Evolutionary conservation across 1,140 invertebrate genomes (phyloP).

Genomic region (Drosophila mayri): DNA sequence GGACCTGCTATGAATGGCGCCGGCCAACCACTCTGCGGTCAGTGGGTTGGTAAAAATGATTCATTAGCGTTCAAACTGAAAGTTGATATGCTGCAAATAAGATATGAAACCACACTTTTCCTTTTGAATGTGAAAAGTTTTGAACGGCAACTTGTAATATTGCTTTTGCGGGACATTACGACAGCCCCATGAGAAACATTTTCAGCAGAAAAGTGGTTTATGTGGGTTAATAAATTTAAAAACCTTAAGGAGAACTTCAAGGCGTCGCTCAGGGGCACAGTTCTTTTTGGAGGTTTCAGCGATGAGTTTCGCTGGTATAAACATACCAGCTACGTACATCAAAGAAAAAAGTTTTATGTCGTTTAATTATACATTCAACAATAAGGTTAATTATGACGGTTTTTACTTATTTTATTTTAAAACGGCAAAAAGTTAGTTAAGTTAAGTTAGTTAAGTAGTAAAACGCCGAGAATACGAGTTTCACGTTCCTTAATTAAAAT

Average conservation of each 20-base stretch:
- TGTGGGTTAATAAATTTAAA: slow-evolving; percentile 38
- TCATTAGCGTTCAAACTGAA: slow-evolving; percentile 29
- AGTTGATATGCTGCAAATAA: slow-evolving; percentile 23
- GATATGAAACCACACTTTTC: slow-evolving; percentile 23
- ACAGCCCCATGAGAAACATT: slow-evolving; percentile 17
- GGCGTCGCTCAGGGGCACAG: neutral
- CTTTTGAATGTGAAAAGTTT: slow-evolving; percentile 39
- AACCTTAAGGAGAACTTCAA: slow-evolving; percentile 2
- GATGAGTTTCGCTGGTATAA: neutral
- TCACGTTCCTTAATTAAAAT: too few relatives aligned
- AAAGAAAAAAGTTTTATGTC: neutral
- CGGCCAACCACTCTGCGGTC: slow-evolving; percentile 21
- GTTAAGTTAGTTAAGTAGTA: too few relatives aligned
- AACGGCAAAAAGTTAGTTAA: neutral
- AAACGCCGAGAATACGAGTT: too few relatives aligned
- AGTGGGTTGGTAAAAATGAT: slow-evolving; percentile 40
- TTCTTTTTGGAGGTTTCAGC: neutral
- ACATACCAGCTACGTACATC: neutral
- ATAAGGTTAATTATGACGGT: neutral
- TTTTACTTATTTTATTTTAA: neutral
- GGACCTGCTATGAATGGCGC: slow-evolving; percentile 4
- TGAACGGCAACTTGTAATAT: slow-evolving; percentile 31
- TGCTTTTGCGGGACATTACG: slow-evolving; percentile 11
- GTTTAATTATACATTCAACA: neutral
- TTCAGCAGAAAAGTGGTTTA: slow-evolving; percentile 19